phyloP scores from a whole-genome alignment of 1,140 invertebrate species.

The Hirudo medicinalis region DNA sequence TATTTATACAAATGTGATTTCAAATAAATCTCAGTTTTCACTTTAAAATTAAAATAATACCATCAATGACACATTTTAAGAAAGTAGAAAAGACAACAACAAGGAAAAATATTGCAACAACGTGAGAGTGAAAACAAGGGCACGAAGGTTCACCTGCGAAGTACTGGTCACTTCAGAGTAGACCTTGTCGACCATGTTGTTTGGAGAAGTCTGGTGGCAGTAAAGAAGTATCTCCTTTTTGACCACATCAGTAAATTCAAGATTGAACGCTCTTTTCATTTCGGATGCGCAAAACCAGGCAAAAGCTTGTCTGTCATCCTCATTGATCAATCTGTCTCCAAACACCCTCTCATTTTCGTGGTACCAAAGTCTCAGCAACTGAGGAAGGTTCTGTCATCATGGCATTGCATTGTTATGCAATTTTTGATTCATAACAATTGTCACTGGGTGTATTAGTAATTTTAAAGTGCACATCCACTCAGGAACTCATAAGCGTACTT shows the following conservation, averaged over 20 bases:
- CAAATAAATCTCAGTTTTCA: no score
- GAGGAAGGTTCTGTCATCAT: slow-evolving; percentile 22
- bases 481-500: no score
- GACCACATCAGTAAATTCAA: slow-evolving; percentile 36
- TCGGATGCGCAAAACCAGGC: slow-evolving; percentile 33
- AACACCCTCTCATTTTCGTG: slow-evolving; percentile 42
- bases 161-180: slow-evolving; percentile 39
- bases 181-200: slow-evolving; percentile 31
- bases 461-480: no score
- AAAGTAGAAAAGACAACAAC: no score
- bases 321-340: slow-evolving; percentile 42
- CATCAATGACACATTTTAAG: no score
- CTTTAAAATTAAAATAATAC: no score
- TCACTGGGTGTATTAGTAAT: no score
- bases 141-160: slow-evolving; percentile 30
- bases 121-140: no score
- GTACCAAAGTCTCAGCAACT: slow-evolving; percentile 40
- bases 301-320: slow-evolving; percentile 41
- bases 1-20: no score
- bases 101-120: no score
- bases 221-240: slow-evolving; percentile 42
- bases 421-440: no score
- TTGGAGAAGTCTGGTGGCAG: slow-evolving; percentile 35
- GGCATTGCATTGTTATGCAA: no score
- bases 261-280: slow-evolving; percentile 37